phyloP scores from a whole-genome alignment of 2,113 vertebrate species.

The Theristicus caerulescens region DNA sequence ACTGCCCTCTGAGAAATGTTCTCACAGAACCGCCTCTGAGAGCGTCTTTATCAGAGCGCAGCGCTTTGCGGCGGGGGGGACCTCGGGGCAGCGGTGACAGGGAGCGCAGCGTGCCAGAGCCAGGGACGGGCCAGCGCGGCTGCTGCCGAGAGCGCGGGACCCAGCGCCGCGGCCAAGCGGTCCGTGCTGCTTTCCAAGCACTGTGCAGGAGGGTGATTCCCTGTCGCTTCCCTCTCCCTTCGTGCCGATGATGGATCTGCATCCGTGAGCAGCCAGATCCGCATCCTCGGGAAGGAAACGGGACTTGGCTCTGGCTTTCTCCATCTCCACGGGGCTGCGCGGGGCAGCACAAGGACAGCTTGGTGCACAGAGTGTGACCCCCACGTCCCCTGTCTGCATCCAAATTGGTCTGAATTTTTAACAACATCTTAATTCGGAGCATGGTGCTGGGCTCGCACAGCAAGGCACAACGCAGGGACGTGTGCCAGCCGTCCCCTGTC shows the following conservation, averaged over 20 bases:
- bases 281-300: rapidly evolving
- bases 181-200: background rate
- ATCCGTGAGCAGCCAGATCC: background rate
- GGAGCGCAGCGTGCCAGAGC: background rate
- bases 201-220: background rate
- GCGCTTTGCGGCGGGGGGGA: background rate
- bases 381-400: rapidly evolving
- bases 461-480: background rate
- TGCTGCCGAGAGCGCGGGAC: rapidly evolving
- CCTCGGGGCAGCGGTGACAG: background rate
- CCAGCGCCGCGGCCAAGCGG: rapidly evolving
- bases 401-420: background rate
- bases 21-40: conserved; percentile 65
- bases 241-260: rapidly evolving
- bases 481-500: background rate
- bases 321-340: rapidly evolving
- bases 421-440: background rate
- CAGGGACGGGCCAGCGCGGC: background rate
- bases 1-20: conserved; percentile 73
- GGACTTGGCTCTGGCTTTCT: background rate
- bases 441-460: background rate
- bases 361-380: background rate
- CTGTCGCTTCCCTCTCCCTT: background rate
- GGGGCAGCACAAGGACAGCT: background rate
- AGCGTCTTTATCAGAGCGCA: conserved; percentile 6